Evolutionary conservation across 2,888 invertebrate genomes (phyloP).

Genomic region (Schrankia costaestrigalis): DNA sequence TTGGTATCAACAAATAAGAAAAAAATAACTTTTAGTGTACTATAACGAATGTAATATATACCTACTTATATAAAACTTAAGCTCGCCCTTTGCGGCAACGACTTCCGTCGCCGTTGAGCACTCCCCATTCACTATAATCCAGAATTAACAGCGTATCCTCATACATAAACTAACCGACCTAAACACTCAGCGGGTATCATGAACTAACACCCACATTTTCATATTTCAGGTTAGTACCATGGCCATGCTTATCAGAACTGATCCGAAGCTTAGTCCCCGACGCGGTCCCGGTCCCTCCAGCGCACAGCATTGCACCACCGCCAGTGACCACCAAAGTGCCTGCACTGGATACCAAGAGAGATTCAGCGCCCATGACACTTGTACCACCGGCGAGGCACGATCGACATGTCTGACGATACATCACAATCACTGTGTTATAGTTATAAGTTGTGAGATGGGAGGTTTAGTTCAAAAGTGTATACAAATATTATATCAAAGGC

Average conservation of each 20-base stretch:
- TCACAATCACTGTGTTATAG: conserved; percentile 9
- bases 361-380: conserved; percentile 61
- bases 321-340: conserved; percentile 13
- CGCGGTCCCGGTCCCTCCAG: conserved; percentile 73
- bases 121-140: no score
- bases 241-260: conserved; percentile 84
- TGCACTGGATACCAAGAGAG: conserved; percentile 35
- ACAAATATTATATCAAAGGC: not conserved
- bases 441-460: conserved; percentile 9
- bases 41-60: no score
- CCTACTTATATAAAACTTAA: no score
- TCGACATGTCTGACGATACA: conserved; percentile 40
- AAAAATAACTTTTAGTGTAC: no score
- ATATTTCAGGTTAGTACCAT: conserved; percentile 85
- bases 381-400: conserved; percentile 65
- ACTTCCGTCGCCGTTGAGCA: no score
- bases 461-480: conserved; percentile 6
- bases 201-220: no score
- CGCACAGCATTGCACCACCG: conserved; percentile 7
- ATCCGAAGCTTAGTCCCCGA: conserved; percentile 85
- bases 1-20: no score
- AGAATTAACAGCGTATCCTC: no score
- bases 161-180: no score
- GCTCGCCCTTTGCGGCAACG: no score
- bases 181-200: no score